A percentile compares a stretch with the other conserved stretches of the same genome.
phyloP scores from a whole-genome alignment of 2,113 vertebrate genomes.

The Etheostoma spectabile region DNA sequence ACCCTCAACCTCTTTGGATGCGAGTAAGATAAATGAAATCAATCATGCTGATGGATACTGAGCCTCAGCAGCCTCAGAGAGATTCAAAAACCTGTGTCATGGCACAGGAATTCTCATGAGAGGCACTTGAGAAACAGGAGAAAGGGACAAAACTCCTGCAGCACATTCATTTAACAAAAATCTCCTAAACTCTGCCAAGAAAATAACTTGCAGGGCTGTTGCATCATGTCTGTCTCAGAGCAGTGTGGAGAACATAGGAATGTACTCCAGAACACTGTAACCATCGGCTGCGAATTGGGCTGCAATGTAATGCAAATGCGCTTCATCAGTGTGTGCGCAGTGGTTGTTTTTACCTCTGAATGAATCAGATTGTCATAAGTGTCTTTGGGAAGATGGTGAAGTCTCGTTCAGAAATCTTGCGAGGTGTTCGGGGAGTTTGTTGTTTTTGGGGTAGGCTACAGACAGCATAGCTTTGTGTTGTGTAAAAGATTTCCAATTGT shows the following conservation, averaged over 20 bases:
- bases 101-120: slow-evolving; percentile 60
- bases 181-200: slow-evolving; percentile 41
- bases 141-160: slow-evolving; percentile 53
- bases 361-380: too few relatives aligned
- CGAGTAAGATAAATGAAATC: slow-evolving; percentile 71
- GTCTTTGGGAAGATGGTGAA: too few relatives aligned
- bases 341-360: too few relatives aligned
- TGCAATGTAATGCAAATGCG: too few relatives aligned
- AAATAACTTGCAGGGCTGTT: slow-evolving; percentile 56
- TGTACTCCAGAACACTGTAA: too few relatives aligned
- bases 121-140: slow-evolving; percentile 56
- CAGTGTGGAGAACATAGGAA: slow-evolving; percentile 15
- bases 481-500: too few relatives aligned
- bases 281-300: too few relatives aligned
- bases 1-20: slow-evolving; percentile 57
- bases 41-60: slow-evolving; percentile 67
- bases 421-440: too few relatives aligned
- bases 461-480: too few relatives aligned
- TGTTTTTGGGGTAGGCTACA: too few relatives aligned
- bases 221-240: slow-evolving; percentile 44
- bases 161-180: slow-evolving; percentile 48
- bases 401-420: too few relatives aligned
- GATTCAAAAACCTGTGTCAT: slow-evolving; percentile 61
- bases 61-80: slow-evolving; percentile 53
- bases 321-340: too few relatives aligned